phyloP scores from a whole-genome alignment of 1,140 invertebrate species.

The Oryzaephilus surinamensis region DNA sequence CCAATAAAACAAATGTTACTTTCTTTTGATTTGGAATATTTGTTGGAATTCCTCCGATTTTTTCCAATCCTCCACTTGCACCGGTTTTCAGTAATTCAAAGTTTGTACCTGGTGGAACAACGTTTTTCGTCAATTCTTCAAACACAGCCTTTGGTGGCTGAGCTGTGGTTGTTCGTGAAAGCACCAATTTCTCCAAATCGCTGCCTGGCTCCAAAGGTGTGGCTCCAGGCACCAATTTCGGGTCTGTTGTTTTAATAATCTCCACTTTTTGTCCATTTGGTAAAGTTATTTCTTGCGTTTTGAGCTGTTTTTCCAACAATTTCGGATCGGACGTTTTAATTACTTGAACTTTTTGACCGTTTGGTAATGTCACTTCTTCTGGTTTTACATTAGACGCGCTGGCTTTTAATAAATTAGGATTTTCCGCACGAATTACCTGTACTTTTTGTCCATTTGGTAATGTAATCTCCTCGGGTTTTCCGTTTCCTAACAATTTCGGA shows the following conservation, averaged over 20 bases:
- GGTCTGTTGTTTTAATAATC: slow-evolving; percentile 53
- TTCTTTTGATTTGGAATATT: slow-evolving; percentile 61
- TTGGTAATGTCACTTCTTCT: slow-evolving; percentile 46
- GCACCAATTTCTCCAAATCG: slow-evolving; percentile 26
- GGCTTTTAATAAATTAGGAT: slow-evolving; percentile 44
- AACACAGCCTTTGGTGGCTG: slow-evolving; percentile 46
- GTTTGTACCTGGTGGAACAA: slow-evolving; percentile 61
- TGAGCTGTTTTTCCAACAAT: slow-evolving; percentile 34
- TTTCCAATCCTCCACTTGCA: slow-evolving; percentile 58
- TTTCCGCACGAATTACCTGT: slow-evolving; percentile 53
- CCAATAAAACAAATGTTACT: slow-evolving; percentile 73
- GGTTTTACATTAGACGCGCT: slow-evolving; percentile 25
- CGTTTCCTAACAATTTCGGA: slow-evolving; percentile 48
- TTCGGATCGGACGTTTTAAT: slow-evolving; percentile 54
- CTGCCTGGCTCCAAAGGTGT: slow-evolving; percentile 25
- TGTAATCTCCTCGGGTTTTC: slow-evolving; percentile 47
- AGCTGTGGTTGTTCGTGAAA: slow-evolving; percentile 37
- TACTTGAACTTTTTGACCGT: slow-evolving; percentile 62
- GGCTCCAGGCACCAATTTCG: slow-evolving; percentile 44
- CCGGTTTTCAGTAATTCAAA: slow-evolving; percentile 66
- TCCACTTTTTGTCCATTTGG: slow-evolving; percentile 63
- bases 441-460: slow-evolving; percentile 63
- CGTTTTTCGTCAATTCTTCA: slow-evolving; percentile 65
- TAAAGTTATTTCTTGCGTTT: slow-evolving; percentile 48
- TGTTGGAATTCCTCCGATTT: slow-evolving; percentile 50